These are phyloP conservation scores for Drosophila macrospina DNA, from an alignment of 2,888 invertebrate species.

Conservation along the genomic window DNA sequence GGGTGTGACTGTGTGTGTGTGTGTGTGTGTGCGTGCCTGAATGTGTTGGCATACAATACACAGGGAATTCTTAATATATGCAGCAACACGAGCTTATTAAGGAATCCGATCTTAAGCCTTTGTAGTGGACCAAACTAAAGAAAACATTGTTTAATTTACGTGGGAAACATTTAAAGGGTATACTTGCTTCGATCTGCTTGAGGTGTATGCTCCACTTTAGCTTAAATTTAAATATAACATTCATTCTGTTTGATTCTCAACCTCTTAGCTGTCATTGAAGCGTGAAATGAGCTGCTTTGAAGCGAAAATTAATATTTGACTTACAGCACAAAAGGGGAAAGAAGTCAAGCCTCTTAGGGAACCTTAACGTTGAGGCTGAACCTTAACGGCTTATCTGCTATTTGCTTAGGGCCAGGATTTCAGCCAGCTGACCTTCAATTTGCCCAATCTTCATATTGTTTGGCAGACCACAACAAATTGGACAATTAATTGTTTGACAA, in stretches of 20 bases:
- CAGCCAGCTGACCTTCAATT: conserved; percentile 12
- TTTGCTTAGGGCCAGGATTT: conserved; percentile 39
- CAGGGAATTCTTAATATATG: conserved; percentile 44
- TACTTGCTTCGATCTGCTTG: not conserved
- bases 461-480: conserved; percentile 1
- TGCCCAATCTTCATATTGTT: conserved; percentile 17
- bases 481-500: conserved; percentile 17
- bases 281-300: conserved; percentile 74
- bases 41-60: conserved; percentile 1
- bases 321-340: conserved; percentile 18
- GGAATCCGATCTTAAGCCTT: not conserved
- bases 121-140: not conserved
- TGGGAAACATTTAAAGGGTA: conserved; percentile 11
- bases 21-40: conserved; percentile 6
- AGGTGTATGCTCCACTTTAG: not conserved
- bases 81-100: conserved; percentile 27
- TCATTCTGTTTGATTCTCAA: conserved; percentile 46
- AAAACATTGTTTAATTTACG: not conserved
- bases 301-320: conserved; percentile 66
- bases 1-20: conserved; percentile 11
- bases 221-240: conserved; percentile 17
- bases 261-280: conserved; percentile 57
- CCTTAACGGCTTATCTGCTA: conserved; percentile 38
- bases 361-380: no score
- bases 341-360: no score